Evolutionary conservation across 2,113 vertebrate genomes (phyloP), one percentile per base, ranked within the genome.

Genomic region (Colistium nudipinnis): DNA sequence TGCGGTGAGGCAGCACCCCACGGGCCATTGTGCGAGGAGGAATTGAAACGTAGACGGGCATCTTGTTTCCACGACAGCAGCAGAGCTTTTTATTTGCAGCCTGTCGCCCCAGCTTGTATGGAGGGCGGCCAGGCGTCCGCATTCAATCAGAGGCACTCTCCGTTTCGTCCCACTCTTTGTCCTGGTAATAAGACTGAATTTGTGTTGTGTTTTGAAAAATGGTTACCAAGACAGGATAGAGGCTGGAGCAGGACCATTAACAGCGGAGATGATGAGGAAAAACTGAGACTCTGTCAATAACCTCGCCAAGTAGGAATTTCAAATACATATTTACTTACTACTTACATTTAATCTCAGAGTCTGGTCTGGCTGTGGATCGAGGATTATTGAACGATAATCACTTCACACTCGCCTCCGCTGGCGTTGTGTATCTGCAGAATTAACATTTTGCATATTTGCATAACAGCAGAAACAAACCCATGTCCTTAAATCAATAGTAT

Each of bases 51-150:
- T 43, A 7, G 9, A 19, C 12, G 24, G 3, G 9, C 36, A n/a
- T 49, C 35, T 31, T n/a, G 33, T 69, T 31, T 25, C 66, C 66
- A 61, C 25, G 61, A 27, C 7, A 33, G 25, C 25, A 33, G 61
- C 16, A 19, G 10, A 28, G 2, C 22, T 12, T 51, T 51, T 41
- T 43, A 22, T 27, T 10, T 22, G 16, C 36, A n/a, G 10, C 4
- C 10, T 20, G 22, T 51, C n/a, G 7, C 2, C 6, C 0, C 0
- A 19, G 30, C 30, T 43, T n/a, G 16, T 12, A 2, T 2, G 2
- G 2, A n/a, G 8, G 1, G 13, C 2, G 13, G 22, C 11, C 30
- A 47, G 39, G 27, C 4, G 1, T 22, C 39, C 59, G 10, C 12
- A 30, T 55, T 63, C 28, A 30, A 56, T 62, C 7, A 48, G 41